Evolutionary conservation across 2,113 vertebrate genomes (phyloP), one percentile per base, ranked within the genome.

Genomic region (Malaclemys terrapin): DNA sequence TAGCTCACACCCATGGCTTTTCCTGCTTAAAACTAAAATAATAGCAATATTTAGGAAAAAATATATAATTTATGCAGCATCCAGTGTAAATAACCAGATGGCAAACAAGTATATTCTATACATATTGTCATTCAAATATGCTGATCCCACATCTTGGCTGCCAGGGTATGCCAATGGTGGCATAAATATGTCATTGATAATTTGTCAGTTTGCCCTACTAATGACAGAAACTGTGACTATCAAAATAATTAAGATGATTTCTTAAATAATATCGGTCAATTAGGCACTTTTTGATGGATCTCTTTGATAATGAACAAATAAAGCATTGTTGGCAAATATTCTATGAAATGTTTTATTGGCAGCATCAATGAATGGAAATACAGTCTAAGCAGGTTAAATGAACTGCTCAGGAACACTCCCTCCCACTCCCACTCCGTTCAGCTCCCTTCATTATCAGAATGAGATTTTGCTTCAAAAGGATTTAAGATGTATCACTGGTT

Each of bases 121-220:
- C 24, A 62, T 88, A 42, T 50, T 96, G 25, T 96, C 81, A 93
- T 90, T 87, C 54, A 91, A 96, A 83, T 96, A 91, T 97, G 94
- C 94, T 97, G 1, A 89, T 97, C 65, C 89, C 90, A 53, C 3
- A 5, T 96, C 50, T 85, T 94, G 76, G 17, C 89, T 97, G 94
- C 88, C 93, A 96, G 86, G 27, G 89, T 90, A 97, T 96, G 85
- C 93, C 79, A 91, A 42, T 91, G 4, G 42, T 96, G 96, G 85
- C 62, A 82, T 96, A 97, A 98, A 98, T 96, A 96, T 96, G 97
- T 98, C 98, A 97, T 56, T 91, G 94, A 96, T 96, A 95, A 98
- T 98, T 98, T 98, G 97, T 98, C 97, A 98, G 89, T 96, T 96
- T 98, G 95, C 84, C 95, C 97, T 97, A 97, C 90, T 98, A 98